Conservation (phyloP, 2,888 invertebrate genomes). For the Eupithecia subumbrata region DNA sequence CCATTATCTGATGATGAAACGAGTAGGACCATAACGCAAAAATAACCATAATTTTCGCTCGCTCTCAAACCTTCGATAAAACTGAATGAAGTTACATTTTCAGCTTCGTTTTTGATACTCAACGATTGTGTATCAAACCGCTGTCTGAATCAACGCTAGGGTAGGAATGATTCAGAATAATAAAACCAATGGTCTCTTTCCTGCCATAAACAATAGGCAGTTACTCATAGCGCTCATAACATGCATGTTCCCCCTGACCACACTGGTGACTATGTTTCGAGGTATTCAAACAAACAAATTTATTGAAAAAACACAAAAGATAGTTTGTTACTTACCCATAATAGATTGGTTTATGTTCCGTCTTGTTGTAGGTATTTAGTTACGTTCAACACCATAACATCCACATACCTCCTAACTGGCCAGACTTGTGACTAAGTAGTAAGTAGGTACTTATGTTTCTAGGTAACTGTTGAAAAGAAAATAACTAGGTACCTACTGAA, state of each 20-base stretch:
- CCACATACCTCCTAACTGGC: not conserved
- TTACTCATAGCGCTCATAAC: conserved; percentile 43
- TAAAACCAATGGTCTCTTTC: conserved; percentile 44
- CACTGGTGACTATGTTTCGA: conserved; percentile 32
- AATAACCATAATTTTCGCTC: no score
- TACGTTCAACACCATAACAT: not conserved
- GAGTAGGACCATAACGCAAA: not conserved
- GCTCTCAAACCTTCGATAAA: no score
- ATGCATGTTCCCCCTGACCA: conserved; percentile 44
- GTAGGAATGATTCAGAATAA: conserved; percentile 54
- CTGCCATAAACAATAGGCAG: conserved; percentile 56
- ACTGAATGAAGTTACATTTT: conserved; percentile 31
- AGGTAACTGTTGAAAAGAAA: no score
- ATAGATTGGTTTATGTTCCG: not conserved
- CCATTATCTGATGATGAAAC: not conserved
- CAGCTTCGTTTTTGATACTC: conserved; percentile 45
- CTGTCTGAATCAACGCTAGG: conserved; percentile 47
- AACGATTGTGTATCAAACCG: conserved; percentile 30
- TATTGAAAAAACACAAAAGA: conserved; percentile 15
- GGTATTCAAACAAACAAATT: conserved; percentile 24
- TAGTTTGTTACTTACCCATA: not conserved
- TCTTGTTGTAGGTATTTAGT: not conserved
- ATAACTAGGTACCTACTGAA: no score
- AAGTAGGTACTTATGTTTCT: no score
- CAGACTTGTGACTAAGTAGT: not conserved